These are phyloP conservation scores for Bovichtus variegatus DNA, from an alignment of 2,797 vertebrate genomes.

Conservation along the genomic window DNA sequence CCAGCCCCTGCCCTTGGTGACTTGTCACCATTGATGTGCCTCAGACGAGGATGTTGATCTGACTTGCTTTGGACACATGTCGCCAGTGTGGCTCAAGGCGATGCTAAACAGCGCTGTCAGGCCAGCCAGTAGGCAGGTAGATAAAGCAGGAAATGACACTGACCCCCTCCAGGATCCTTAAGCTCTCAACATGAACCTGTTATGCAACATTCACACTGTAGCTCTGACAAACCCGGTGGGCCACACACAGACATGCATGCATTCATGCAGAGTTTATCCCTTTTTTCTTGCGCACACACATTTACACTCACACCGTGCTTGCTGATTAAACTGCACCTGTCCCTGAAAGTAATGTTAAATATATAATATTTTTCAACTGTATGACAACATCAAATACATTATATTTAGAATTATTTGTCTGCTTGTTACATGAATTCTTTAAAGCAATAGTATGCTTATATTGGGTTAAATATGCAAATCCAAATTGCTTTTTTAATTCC, in stretches of 20 bases:
- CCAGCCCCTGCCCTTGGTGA: conserved; percentile 42
- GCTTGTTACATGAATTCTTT: not conserved
- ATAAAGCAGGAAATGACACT: conserved; percentile 72
- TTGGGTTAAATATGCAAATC: conserved; percentile 8
- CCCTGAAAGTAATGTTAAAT: conserved; percentile 15
- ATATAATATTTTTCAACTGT: not conserved
- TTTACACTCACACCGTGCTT: conserved; percentile 13
- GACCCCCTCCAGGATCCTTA: conserved; percentile 77
- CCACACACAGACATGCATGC: conserved; percentile 40
- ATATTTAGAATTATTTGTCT: conserved; percentile 3
- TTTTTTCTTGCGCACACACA: conserved; percentile 13
- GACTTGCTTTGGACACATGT: conserved; percentile 65
- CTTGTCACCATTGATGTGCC: conserved; percentile 58
- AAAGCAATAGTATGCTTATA: not conserved
- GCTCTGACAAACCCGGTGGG: conserved; percentile 50
- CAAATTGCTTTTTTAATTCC: not conserved
- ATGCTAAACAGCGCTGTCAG: conserved; percentile 57
- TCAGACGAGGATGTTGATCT: conserved; percentile 65
- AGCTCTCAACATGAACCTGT: conserved; percentile 77
- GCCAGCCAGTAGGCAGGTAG: conserved; percentile 58
- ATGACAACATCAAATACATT: conserved; percentile 9
- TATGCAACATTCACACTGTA: conserved; percentile 72
- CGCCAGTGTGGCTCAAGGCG: conserved; percentile 55
- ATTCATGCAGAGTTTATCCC: conserved; percentile 46
- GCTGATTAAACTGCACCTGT: conserved; percentile 31